Conservation (phyloP, 2,888 invertebrate species). For the Podabrus alpinus region DNA sequence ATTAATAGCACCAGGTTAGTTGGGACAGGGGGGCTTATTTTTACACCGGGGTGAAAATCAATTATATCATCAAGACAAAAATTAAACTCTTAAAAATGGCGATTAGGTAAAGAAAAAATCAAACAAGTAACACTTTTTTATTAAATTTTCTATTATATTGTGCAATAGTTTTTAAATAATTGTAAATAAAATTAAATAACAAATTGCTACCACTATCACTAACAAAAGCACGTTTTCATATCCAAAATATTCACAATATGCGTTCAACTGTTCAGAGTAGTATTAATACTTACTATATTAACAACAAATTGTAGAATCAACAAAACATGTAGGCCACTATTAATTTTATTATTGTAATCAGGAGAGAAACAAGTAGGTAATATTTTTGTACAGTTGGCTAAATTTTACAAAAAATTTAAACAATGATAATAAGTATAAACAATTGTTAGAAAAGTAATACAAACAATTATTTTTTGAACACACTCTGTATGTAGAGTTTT, state of each 20-base stretch:
- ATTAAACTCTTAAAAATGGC: no score
- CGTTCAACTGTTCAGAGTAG: neutral
- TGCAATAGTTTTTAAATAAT: neutral
- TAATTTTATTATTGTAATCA: neutral
- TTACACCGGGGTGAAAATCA: no score
- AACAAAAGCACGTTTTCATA: neutral
- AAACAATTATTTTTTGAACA: neutral
- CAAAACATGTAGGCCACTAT: neutral
- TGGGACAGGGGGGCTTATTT: no score
- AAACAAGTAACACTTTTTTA: neutral
- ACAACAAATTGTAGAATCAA: neutral
- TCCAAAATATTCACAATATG: neutral
- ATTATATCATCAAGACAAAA: no score
- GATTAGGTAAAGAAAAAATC: neutral
- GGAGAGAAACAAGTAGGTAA: neutral
- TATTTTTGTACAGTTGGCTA: neutral
- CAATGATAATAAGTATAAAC: neutral
- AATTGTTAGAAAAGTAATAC: neutral
- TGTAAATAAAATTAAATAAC: constrained; percentile 1
- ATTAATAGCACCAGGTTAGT: no score
- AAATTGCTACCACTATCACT: neutral
- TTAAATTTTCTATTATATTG: neutral
- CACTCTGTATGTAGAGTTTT: neutral
- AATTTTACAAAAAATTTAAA: neutral
- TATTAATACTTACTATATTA: neutral